These are phyloP conservation scores for Holothuria leucospilota DNA, from an alignment of 53 echinoderm and acorn worm genomes.

Conservation along the genomic window DNA sequence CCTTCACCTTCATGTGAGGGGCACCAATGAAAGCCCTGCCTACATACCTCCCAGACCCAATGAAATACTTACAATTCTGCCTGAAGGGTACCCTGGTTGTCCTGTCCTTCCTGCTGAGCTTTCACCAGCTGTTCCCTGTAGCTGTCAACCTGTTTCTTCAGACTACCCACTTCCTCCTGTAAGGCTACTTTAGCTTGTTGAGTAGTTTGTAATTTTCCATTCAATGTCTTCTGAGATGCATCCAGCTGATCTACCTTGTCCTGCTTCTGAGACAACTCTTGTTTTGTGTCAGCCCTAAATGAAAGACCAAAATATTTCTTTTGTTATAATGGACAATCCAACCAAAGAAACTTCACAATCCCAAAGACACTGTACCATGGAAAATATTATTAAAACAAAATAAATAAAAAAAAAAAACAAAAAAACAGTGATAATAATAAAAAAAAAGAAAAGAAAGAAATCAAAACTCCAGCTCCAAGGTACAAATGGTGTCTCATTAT, in stretches of 20 bases:
- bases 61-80: constrained; percentile 77
- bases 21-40: no score
- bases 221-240: constrained; percentile 33
- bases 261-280: constrained; percentile 42
- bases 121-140: constrained; percentile 75
- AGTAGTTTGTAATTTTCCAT: constrained; percentile 26
- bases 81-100: constrained; percentile 73
- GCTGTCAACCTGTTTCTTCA: constrained; percentile 82
- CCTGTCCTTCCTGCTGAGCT: constrained; percentile 76
- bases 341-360: no score
- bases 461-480: no score
- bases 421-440: no score
- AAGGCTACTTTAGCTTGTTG: constrained; percentile 55
- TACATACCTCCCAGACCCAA: background rate
- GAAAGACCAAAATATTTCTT: background rate
- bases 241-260: constrained; percentile 44
- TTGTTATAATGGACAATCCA: background rate
- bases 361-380: no score
- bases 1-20: background rate
- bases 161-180: constrained; percentile 50
- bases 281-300: constrained; percentile 32
- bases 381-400: no score
- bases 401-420: no score
- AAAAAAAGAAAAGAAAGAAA: no score
- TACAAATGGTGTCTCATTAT: no score